phyloP scores from a whole-genome alignment of 2,797 vertebrate species.

The Ara ararauna region DNA sequence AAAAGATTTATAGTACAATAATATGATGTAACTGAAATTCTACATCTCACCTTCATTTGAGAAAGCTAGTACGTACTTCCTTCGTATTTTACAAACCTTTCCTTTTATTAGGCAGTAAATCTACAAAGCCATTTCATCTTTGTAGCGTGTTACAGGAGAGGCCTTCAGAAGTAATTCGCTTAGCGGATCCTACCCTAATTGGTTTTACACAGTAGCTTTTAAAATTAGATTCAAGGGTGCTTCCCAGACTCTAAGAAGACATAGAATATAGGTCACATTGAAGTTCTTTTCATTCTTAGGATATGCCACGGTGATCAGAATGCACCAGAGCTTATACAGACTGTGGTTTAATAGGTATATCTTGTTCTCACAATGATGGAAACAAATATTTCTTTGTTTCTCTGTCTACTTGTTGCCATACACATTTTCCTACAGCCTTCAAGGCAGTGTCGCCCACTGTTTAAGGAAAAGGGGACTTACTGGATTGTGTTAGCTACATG shows the following conservation, averaged over 20 bases:
- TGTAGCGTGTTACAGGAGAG: conserved; percentile 14
- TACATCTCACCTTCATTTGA: neutral
- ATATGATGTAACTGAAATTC: neutral
- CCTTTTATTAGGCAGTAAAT: neutral
- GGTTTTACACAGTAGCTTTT: conserved; percentile 65
- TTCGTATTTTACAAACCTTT: neutral
- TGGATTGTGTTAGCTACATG: neutral
- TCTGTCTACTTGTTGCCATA: conserved; percentile 42
- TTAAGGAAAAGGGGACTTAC: neutral
- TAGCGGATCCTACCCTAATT: conserved; percentile 48
- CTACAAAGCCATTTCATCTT: neutral
- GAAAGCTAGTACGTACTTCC: neutral
- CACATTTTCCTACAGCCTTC: neutral
- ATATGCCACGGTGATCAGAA: conserved; percentile 38
- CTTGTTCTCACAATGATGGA: conserved; percentile 67
- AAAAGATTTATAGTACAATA: neutral
- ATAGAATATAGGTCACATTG: conserved; percentile 67
- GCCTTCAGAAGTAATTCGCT: conserved; percentile 24
- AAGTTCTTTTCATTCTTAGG: conserved; percentile 64
- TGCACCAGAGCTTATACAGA: conserved; percentile 12
- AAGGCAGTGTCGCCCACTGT: neutral
- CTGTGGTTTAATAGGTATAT: conserved; percentile 36
- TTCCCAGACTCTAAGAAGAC: conserved; percentile 67
- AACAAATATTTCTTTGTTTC: conserved; percentile 63
- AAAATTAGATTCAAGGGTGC: conserved; percentile 69